These are phyloP conservation scores for Nephila pilipes DNA, from an alignment of 1,140 invertebrate species.

Conservation along the genomic window DNA sequence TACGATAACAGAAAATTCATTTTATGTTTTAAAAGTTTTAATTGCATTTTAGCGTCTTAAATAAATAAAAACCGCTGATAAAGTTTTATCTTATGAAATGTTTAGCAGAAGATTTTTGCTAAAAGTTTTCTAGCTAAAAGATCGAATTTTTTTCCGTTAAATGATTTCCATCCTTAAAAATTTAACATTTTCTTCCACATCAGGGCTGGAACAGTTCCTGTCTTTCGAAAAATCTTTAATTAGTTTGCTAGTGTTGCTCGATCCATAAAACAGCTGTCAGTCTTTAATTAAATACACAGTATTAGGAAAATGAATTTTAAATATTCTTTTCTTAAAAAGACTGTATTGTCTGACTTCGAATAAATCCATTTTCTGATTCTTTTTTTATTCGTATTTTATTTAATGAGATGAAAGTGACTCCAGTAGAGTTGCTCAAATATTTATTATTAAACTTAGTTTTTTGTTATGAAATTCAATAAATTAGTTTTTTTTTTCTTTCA, in stretches of 20 bases:
- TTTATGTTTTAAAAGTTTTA: not conserved
- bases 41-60: not conserved
- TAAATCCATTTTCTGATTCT: not conserved
- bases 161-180: not conserved
- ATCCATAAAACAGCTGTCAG: conserved; percentile 22
- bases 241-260: not conserved
- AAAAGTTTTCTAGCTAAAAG: not conserved
- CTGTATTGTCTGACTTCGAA: not conserved
- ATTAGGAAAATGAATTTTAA: not conserved
- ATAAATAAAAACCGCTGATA: not conserved
- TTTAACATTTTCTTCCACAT: not conserved
- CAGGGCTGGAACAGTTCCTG: not conserved
- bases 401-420: not conserved
- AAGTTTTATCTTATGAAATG: not conserved
- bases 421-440: not conserved
- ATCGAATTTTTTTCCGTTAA: not conserved
- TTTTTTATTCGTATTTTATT: not conserved
- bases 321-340: not conserved
- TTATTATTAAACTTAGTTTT: not conserved
- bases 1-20: too few relatives aligned
- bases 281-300: conserved; percentile 5
- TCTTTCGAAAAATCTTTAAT: not conserved
- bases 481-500: too few relatives aligned
- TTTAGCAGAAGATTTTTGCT: not conserved
- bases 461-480: too few relatives aligned